Base-by-base conservation (phyloP, 35 echinoderm and acorn worm species). In the Chiridota heheva region DNA sequence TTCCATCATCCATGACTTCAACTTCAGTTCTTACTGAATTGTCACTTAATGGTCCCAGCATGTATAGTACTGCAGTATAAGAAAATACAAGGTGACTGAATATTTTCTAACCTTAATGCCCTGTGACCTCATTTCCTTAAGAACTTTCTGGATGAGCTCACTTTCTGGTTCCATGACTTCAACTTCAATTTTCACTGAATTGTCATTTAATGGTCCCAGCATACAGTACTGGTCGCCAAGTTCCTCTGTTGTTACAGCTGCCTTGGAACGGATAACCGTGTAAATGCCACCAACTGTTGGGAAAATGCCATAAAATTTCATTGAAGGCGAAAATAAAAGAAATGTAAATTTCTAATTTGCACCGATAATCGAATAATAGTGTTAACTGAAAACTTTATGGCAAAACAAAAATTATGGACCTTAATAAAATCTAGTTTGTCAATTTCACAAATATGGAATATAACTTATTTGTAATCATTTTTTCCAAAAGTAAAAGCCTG, bases 211-310 rank as follows among this genome's bases (percentile, higher is more conserved):
- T 22, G 94, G 94, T 36, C 94, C 94, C 1, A 97, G 55, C 42
- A 97, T 78, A 36, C 56, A 64, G 60, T 87, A 91, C 46, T 97
- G 88, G 45, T 97, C 88, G 34, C 94, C 94, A 12, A 91, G 63
- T 48, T 97, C 94, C 17, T 97, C 88, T 5, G 90, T 79, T 1
- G 94, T 97, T 3, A 87, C 90, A 20, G 78, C 70, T 34, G 94
- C 94, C 63, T 97, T 97, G 40, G 94, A 91, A 5, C 88, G 77
- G 16, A 97, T 82, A 17, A 97, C 94, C 2, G 94, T 97, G 73
- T 96, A 97, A 34, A 97, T 97, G 5, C 94, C 94, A 61, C 94
- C 94, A 55, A 97, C 93, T 96, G 48, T 28, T 58, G 31, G 58
- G 29, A 42, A 18, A 81, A 49, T 62, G 33, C 5, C 8, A 48